phyloP scores from a whole-genome alignment of 2,113 vertebrate genomes.

The Lota lota region DNA sequence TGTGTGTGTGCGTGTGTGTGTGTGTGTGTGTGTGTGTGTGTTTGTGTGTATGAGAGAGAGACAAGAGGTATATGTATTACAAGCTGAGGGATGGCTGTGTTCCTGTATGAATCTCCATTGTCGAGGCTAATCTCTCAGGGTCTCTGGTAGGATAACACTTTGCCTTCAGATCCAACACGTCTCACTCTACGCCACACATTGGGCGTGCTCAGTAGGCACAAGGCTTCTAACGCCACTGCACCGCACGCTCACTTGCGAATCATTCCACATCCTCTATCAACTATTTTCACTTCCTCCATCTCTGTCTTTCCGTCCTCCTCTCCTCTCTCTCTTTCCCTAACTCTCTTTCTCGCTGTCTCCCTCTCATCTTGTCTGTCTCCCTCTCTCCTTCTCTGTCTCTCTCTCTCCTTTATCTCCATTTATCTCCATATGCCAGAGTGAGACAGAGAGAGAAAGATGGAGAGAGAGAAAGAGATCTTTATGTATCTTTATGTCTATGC shows the following conservation, averaged over 20 bases:
- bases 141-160: constrained; percentile 84
- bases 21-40: background rate
- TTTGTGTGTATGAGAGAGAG: no score
- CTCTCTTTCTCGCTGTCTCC: constrained; percentile 49
- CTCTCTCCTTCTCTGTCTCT: constrained; percentile 20
- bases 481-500: no score
- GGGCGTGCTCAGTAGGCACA: constrained; percentile 39
- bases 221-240: background rate
- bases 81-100: constrained; percentile 64
- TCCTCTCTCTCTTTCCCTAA: constrained; percentile 39
- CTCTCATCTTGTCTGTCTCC: constrained; percentile 15
- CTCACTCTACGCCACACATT: constrained; percentile 68
- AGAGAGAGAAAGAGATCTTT: no score
- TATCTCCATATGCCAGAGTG: constrained; percentile 14
- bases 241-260: constrained; percentile 67
- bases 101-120: constrained; percentile 85
- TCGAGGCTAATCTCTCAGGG: constrained; percentile 85
- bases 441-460: no score
- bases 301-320: constrained; percentile 32
- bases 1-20: constrained; percentile 2
- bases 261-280: constrained; percentile 70
- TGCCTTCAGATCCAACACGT: constrained; percentile 73
- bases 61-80: constrained; percentile 61
- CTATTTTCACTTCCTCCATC: constrained; percentile 74
- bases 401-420: constrained; percentile 18